Base-by-base conservation (phyloP, 2,888 invertebrate species). In the Heterodera filipjevi region DNA sequence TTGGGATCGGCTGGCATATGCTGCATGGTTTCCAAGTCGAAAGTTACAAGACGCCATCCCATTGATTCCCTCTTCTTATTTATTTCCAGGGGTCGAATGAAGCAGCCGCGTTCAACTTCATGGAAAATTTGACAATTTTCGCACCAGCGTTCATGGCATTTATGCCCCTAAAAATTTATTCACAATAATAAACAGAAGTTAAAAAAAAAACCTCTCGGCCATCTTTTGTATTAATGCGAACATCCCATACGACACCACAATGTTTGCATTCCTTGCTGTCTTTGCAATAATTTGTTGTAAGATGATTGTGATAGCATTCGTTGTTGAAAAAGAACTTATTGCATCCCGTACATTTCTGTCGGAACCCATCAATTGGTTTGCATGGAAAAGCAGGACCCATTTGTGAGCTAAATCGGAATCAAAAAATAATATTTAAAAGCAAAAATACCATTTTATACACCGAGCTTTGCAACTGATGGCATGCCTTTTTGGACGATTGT, bases 181-280 rank as follows among this genome's bases (percentile, higher is more conserved):
- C n/a, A n/a, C n/a, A n/a, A n/a, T n/a, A n/a, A n/a, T 68, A 68
- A 22, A 6, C 19, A 68, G 16, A 22, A 22, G 22, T 22, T 0
- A 22, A 22, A 16, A 16, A n/a, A 27, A 3, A 10, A 19, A 71
- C 71, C 71, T 71, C 53, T 35, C 71, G 46, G 6, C 53, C 53
- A 71, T 71, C 35, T 27, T 14, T 30, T 5, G 71, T 71, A 27
- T 71, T 71, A 2, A 16, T 33, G 16, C 12, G 2, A 10, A 71
- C 19, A 19, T 71, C 71, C 71, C 71, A 71, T 14, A 71, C 71
- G 19, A 49, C 71, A 49, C 71, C 71, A 19, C 71, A 71, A 71
- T 71, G 3, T 71, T 53, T 71, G 19, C 71, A 71, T 71, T 71
- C 71, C 53, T 71, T 71, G 53, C 53, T 33, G 3, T 16, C 16